Evolutionary conservation across 2,113 vertebrate genomes (phyloP), one percentile per base, ranked within the genome.

Genomic region (Emydura subglobosa): DNA sequence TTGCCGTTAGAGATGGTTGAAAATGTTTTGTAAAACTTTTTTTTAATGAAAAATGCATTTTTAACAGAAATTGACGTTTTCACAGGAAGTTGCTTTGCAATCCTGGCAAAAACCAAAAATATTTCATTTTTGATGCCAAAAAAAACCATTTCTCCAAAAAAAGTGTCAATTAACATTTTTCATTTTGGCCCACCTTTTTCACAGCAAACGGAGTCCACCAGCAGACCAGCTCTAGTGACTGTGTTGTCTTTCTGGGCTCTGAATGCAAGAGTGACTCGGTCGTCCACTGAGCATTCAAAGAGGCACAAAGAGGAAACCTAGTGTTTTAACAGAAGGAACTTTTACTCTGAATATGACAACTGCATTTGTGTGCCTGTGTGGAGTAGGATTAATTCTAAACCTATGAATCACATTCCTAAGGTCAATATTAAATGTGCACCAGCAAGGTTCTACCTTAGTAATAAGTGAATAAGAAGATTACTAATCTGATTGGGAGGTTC

Each of bases 1-100:
- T 93, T 95, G 50, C 93, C 84, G 78, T 82, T 96, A 90, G 92
- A 95, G 50, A 39, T 95, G 80, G 44, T 88, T 91, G 83, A 94
- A 91, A 83, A 93, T 85, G 84, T 95, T 97, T 83, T 95, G 81
- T 76, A 78, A 79, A 91, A 85, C 81, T 16, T 81, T 95, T 95
- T 80, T 74, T 1, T 85, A 90, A 94, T 91, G 81, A 96, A 85
- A 86, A 95, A 81, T 86, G 47, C 31, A 83, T 95, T 96, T 94
- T 84, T 89, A 91, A 2, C 83, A 82, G 7, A 68, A 42, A 79
- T 51, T 68, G 59, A 94, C 57, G 65, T 83, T 81, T 74, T 90
- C 83, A 84, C 89, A 89, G 57, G 87, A 94, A 95, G 91, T 94
- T 96, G 88, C 29, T 90, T 61, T 78, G 87, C 57, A 83, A 42